Percentiles rank a stretch among this genome's conserved stretches.
Conservation (phyloP, 2,888 invertebrate species). For the Thera obeliscata region DNA sequence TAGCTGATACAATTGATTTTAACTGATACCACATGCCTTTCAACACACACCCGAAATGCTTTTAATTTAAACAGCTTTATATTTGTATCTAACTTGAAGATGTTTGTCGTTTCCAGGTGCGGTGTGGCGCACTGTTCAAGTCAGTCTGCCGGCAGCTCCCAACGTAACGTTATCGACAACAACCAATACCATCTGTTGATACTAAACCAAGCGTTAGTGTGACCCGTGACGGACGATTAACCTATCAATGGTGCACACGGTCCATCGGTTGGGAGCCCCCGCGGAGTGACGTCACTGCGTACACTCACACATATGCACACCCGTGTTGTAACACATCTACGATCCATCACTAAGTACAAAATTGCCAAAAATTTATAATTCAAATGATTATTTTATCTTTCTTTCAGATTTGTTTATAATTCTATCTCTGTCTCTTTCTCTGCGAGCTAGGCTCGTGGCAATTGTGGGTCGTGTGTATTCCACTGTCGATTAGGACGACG, state of each 20-base stretch:
- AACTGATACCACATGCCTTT: no score
- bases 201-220: constrained; percentile 78
- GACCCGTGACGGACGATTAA: constrained; percentile 73
- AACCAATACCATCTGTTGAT: constrained; percentile 79
- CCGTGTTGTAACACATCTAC: constrained; percentile 57
- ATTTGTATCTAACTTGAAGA: neutral
- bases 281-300: constrained; percentile 36
- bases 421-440: constrained; percentile 49
- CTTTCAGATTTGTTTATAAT: constrained; percentile 50
- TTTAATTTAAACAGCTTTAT: no score
- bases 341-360: constrained; percentile 82
- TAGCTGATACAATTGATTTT: no score
- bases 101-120: constrained; percentile 59
- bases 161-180: constrained; percentile 58
- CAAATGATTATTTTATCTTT: constrained; percentile 51
- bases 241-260: constrained; percentile 37
- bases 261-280: constrained; percentile 48
- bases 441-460: constrained; percentile 59
- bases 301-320: constrained; percentile 49
- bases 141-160: constrained; percentile 46
- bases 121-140: constrained; percentile 50
- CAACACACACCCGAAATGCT: no score
- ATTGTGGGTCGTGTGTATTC: constrained; percentile 59
- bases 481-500: constrained; percentile 51
- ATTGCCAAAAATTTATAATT: constrained; percentile 78